Evolutionary conservation across 2,113 vertebrate genomes (phyloP), one percentile per base, ranked within the genome.

Genomic region (Tringa solitaria): DNA sequence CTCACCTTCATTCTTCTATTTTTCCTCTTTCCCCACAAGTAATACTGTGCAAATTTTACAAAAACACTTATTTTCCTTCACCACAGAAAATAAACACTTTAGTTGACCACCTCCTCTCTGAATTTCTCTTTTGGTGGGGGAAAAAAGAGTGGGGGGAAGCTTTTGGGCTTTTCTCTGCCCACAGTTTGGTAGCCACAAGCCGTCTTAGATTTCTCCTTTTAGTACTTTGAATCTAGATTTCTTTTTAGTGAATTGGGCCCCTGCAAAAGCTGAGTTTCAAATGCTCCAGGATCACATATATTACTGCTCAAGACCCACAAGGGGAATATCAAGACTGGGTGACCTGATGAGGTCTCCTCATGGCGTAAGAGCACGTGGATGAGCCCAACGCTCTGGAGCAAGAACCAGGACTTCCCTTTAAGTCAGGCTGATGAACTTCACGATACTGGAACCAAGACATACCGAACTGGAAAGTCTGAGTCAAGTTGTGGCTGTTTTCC

Each of bases 401-500:
- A 77, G 46, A 73, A 45, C 33, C 51, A 60, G 46, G 51, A 64
- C 43, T 54, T 57, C 60, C 78, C 70, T 83, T 79, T 48, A 64
- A 88, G 63, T 19, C 85, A 83, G 81, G 57, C 78, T 91, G 87
- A 73, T 67, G 59, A 94, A 81, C 19, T 84, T 59, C 23, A 26
- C 63, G 67, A 56, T 46, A 26, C 56, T 89, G 79, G 84, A 76
- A 93, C 45, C 37, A 74, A 88, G 72, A 84, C 72, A 85, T 2
- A 65, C 80, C 11, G 9, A 81, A 92, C 89, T 94, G 91, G 91
- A 95, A 95, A 95, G 43, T 89, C n/a, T 86, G 88, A 96, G 72
- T 94, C 96, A 87, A 94, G 76, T 15, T 75, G 85, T 86, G 80
- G 87, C 69, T 93, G 80, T 87, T 81, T 95, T 95, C 89, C 85